Evolutionary conservation across 2,888 invertebrate species (phyloP).

Genomic region (Acleris emargana): DNA sequence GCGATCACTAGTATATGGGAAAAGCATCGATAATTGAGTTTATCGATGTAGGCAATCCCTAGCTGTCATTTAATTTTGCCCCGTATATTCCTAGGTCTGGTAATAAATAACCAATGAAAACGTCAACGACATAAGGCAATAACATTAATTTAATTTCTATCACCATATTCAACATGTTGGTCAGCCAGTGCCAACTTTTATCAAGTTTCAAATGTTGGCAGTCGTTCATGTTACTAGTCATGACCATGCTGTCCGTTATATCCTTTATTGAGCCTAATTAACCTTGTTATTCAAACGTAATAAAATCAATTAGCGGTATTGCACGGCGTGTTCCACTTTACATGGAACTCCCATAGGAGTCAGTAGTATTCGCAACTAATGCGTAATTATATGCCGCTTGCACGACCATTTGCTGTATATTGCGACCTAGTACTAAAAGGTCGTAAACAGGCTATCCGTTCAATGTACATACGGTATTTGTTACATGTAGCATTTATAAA

Average conservation of each 20-base stretch:
- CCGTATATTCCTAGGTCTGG: no score
- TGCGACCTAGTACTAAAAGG: not conserved
- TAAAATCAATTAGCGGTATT: slow-evolving; percentile 29
- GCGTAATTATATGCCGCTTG: slow-evolving; percentile 24
- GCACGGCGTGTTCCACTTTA: slow-evolving; percentile 15
- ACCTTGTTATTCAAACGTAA: slow-evolving; percentile 19
- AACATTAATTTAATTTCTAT: no score
- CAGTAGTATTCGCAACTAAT: slow-evolving; percentile 30
- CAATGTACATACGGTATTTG: not conserved
- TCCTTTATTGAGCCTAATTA: slow-evolving; percentile 2
- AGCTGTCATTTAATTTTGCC: no score
- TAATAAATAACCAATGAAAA: no score
- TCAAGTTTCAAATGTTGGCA: no score
- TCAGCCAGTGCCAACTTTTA: no score
- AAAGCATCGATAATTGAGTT: no score
- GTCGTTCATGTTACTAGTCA: no score
- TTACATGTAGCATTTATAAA: slow-evolving; percentile 8
- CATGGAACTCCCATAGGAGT: slow-evolving; percentile 22
- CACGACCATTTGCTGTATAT: not conserved
- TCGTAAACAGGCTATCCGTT: not conserved
- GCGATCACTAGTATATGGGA: no score
- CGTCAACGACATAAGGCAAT: no score
- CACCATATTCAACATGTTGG: no score
- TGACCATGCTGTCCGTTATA: not conserved
- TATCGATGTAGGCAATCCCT: no score